Conservation (phyloP, 2,113 vertebrate genomes). For the Hymenochirus boettgeri region DNA sequence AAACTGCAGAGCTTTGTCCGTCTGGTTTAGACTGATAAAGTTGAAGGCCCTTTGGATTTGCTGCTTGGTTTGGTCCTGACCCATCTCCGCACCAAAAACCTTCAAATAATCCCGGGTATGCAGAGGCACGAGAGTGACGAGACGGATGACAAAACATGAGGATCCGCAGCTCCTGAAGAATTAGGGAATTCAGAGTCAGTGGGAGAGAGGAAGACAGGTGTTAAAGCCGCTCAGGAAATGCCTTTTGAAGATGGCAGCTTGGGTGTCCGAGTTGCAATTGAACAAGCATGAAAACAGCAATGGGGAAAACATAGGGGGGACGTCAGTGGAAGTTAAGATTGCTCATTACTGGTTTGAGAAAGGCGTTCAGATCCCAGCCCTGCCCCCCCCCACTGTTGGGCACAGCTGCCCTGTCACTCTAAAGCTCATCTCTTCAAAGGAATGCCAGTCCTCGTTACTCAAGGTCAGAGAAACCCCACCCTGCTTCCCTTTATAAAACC, state of each 20-base stretch:
- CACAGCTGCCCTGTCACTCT: conserved; percentile 68
- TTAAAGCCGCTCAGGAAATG: conserved; percentile 6
- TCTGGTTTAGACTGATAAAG: conserved; percentile 96
- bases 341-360: conserved; percentile 42
- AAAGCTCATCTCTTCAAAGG: conserved; percentile 57
- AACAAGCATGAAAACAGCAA: conserved; percentile 5
- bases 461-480: conserved; percentile 59
- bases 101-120: conserved; percentile 66
- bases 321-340: conserved; percentile 36
- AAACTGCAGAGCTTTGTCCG: conserved; percentile 87
- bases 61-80: conserved; percentile 98
- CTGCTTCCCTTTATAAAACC: conserved; percentile 30
- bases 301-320: conserved; percentile 41
- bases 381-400: conserved; percentile 44
- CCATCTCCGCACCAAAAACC: conserved; percentile 79
- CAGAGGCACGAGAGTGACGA: conserved; percentile 14
- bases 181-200: conserved; percentile 19
- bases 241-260: no score
- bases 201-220: conserved; percentile 2
- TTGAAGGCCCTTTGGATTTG: conserved; percentile 93
- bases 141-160: background rate
- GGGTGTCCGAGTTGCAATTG: background rate
- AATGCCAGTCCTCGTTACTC: conserved; percentile 53
- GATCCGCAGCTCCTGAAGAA: conserved; percentile 4
- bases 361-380: conserved; percentile 52